A percentile compares a stretch with the other conserved stretches of the same genome.
Conservation (phyloP, 1,140 invertebrate species). For the Brachionus paranguensis region DNA sequence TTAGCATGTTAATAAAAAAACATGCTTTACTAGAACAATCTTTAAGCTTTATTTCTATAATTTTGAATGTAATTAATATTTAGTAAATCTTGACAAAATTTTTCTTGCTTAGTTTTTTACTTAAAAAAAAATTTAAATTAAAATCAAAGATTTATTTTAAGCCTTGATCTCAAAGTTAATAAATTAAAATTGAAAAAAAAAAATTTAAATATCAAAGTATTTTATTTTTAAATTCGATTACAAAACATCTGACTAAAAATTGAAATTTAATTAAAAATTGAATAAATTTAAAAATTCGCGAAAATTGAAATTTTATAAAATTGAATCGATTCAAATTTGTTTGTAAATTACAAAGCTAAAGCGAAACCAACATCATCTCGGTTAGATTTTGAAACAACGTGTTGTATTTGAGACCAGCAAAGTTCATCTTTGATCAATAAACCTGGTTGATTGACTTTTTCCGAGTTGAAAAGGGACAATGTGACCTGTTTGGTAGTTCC, state of each 20-base stretch:
- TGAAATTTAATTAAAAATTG: not conserved
- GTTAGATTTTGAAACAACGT: not conserved
- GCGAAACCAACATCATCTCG: slow-evolving; percentile 8
- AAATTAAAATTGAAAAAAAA: not conserved
- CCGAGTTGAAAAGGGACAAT: slow-evolving; percentile 7
- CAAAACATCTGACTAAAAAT: not conserved
- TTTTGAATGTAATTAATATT: too few species aligned
- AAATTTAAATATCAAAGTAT: not conserved
- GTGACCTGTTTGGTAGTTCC: not conserved
- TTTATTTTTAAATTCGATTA: slow-evolving; percentile 7
- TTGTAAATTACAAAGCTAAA: slow-evolving; percentile 6
- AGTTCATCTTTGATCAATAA: not conserved
- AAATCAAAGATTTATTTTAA: too few species aligned
- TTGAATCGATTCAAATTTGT: slow-evolving; percentile 1
- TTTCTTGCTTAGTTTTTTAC: too few species aligned
- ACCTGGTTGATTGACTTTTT: slow-evolving; percentile 5
- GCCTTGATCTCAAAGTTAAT: too few species aligned
- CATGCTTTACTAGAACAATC: too few species aligned
- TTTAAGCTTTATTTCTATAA: too few species aligned
- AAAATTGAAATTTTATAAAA: not conserved
- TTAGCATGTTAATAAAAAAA: too few species aligned
- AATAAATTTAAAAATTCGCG: not conserved
- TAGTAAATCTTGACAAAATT: too few species aligned
- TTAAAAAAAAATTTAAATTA: too few species aligned
- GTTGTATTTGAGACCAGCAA: not conserved